Percentiles rank a stretch among this genome's conserved stretches.
Evolutionary conservation across 2,113 vertebrate genomes (phyloP).

Genomic region (Oryzias curvinotus): DNA sequence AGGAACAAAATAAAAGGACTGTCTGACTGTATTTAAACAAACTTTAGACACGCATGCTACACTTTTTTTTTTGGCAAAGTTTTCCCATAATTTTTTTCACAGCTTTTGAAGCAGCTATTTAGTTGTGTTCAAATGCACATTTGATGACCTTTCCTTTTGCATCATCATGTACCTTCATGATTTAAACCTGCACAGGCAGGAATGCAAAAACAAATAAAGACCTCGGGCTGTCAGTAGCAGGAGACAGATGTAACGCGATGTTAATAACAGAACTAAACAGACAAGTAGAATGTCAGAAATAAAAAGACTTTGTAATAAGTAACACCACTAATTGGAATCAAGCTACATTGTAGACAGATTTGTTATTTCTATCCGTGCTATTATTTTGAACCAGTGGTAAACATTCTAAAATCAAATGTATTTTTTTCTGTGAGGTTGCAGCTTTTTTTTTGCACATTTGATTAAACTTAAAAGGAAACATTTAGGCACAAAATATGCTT

Average conservation of each 20-base stretch:
- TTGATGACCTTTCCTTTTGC: neutral
- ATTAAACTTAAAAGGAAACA: too few species aligned
- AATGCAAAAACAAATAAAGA: neutral
- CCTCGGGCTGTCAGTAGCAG: neutral
- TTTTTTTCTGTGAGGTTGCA: too few species aligned
- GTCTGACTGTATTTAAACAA: neutral
- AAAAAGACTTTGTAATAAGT: neutral
- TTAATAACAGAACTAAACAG: neutral
- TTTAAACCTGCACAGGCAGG: neutral
- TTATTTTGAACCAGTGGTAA: neutral
- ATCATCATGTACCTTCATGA: neutral
- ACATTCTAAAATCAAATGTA: too few species aligned
- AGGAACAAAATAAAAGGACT: neutral
- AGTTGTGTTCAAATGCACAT: too few species aligned
- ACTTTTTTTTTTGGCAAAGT: neutral
- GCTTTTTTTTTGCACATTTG: too few species aligned
- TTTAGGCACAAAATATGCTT: too few species aligned
- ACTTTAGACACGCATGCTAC: neutral
- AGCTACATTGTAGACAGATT: too few species aligned
- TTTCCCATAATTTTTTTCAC: neutral
- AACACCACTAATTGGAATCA: neutral
- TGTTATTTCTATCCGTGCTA: neutral
- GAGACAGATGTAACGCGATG: neutral
- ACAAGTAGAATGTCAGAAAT: neutral
- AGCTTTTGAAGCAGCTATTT: neutral